These are phyloP conservation scores for Axinella damicornis DNA, from an alignment of 37 sponge, comb jelly and placozoan species.

Conservation along the genomic window DNA sequence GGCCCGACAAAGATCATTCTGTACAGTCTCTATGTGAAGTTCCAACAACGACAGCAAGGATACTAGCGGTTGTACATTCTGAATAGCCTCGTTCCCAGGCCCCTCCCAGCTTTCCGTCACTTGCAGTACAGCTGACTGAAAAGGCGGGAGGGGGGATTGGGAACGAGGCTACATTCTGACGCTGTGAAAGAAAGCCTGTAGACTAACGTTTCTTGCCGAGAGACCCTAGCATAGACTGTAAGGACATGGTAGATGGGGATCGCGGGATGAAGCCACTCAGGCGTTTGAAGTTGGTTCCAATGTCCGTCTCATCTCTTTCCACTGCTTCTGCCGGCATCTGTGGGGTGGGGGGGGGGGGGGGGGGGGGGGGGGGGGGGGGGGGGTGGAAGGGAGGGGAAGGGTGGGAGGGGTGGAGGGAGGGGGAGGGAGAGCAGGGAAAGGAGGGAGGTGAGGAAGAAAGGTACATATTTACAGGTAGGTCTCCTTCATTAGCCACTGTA, in stretches of 20 bases:
- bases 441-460: not conserved
- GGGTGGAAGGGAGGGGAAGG: not conserved
- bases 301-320: constrained; percentile 26
- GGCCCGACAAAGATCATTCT: no score
- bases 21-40: no score
- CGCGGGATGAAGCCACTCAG: constrained; percentile 30
- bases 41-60: no score
- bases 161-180: no score
- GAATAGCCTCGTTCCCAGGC: no score
- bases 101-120: no score
- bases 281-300: constrained; percentile 9
- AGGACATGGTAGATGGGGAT: constrained; percentile 42
- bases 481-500: no score
- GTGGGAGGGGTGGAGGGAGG: not conserved
- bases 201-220: constrained; percentile 37
- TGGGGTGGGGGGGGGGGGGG: not conserved
- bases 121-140: no score
- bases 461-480: not conserved
- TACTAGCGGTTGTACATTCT: no score
- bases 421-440: not conserved
- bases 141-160: no score
- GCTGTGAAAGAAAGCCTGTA: no score
- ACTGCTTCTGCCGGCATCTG: not conserved
- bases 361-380: not conserved
- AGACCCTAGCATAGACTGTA: constrained; percentile 40